Evolutionary conservation across 2,888 invertebrate genomes (phyloP).

Genomic region (Aleiodes leptofemur): DNA sequence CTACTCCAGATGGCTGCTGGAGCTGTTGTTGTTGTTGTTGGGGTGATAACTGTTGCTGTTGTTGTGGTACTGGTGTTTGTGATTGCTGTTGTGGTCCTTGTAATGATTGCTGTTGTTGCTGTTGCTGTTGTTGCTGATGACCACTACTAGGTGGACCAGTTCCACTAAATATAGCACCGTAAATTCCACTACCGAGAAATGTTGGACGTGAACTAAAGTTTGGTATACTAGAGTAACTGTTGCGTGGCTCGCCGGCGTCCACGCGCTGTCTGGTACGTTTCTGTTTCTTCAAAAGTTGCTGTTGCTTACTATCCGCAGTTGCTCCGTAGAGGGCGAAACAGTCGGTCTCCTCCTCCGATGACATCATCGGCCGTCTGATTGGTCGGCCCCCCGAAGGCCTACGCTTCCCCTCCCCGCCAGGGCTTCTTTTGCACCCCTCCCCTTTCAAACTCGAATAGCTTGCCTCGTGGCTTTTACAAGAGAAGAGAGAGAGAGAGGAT

Average conservation of each 20-base stretch:
- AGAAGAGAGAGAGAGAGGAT: slow-evolving; percentile 26
- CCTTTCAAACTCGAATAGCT: slow-evolving; percentile 81
- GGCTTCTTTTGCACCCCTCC: slow-evolving; percentile 79
- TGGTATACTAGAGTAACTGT: slow-evolving; percentile 90
- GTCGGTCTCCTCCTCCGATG: slow-evolving; percentile 97
- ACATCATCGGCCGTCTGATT: slow-evolving; percentile 90
- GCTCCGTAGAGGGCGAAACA: slow-evolving; percentile 95
- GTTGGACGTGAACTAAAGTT: slow-evolving; percentile 87
- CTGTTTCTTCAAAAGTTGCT: slow-evolving; percentile 90
- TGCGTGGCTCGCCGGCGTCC: slow-evolving; percentile 96
- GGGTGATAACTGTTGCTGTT: slow-evolving; percentile 73
- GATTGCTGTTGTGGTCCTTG: slow-evolving; percentile 53
- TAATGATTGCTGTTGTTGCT: slow-evolving; percentile 57
- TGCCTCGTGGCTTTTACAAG: slow-evolving; percentile 77
- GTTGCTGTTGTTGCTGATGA: slow-evolving; percentile 59
- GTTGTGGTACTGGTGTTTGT: slow-evolving; percentile 53
- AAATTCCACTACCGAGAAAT: slow-evolving; percentile 90
- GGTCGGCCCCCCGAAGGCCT: slow-evolving; percentile 88
- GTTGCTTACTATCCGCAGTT: slow-evolving; percentile 78
- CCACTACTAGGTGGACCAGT: slow-evolving; percentile 75
- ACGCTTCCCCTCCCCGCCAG: slow-evolving; percentile 82
- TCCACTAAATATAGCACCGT: slow-evolving; percentile 90
- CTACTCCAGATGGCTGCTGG: slow-evolving; percentile 75
- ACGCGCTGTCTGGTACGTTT: slow-evolving; percentile 96
- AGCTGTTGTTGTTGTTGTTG: slow-evolving; percentile 81